Evolutionary conservation across 2,113 vertebrate genomes (phyloP).

Genomic region (Eretmochelys imbricata): DNA sequence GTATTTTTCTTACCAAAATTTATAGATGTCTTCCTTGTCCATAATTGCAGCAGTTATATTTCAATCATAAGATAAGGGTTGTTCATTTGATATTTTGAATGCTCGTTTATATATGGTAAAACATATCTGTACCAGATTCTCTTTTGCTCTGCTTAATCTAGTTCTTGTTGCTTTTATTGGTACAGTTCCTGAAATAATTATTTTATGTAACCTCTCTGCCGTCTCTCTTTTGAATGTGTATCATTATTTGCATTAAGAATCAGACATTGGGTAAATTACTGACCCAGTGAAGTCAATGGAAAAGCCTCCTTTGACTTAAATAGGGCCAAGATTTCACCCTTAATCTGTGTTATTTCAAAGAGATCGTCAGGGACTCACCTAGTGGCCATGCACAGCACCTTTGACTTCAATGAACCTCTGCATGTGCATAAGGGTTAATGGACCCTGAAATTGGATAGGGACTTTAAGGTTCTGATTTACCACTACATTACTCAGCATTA

Average conservation of each 20-base stretch:
- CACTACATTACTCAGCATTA: neutral
- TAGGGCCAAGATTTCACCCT: neutral
- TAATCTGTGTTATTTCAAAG: neutral
- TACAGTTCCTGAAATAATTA: neutral
- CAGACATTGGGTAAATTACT: neutral
- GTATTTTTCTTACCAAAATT: neutral
- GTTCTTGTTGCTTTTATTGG: neutral
- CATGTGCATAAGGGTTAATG: neutral
- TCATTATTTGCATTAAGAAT: neutral
- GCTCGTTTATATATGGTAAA: slow-evolving; percentile 32
- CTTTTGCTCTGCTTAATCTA: slow-evolving; percentile 37
- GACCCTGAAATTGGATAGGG: neutral
- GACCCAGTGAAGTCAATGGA: neutral
- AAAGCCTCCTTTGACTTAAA: neutral
- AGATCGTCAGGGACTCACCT: neutral
- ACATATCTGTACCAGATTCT: neutral
- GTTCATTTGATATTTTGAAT: slow-evolving; percentile 48
- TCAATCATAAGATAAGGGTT: slow-evolving; percentile 26
- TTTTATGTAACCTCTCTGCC: neutral
- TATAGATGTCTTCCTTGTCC: neutral
- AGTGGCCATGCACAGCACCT: neutral
- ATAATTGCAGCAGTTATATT: slow-evolving; percentile 33
- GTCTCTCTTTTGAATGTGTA: neutral
- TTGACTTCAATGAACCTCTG: neutral
- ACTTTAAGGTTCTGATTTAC: neutral